Conservation (phyloP, 2,113 vertebrate species). For the Platysternon megacephalum region DNA sequence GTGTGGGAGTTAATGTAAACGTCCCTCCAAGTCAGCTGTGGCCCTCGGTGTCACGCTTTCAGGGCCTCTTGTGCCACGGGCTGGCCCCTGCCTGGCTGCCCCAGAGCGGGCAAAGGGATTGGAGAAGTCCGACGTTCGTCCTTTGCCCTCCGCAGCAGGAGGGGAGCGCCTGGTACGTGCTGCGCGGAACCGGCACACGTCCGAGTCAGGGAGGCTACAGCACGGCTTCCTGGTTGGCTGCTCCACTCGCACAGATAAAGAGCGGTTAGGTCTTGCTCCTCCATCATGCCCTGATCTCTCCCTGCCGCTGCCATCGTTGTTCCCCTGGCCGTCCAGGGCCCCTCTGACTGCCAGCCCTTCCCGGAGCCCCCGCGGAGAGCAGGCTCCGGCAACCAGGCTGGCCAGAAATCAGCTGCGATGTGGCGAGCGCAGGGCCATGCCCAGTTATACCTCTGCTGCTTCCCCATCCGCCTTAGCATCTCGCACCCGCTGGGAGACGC, state of each 20-base stretch:
- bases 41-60: neutral
- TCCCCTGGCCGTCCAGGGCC: neutral
- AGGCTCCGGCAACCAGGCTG: neutral
- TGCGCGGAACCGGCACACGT: neutral
- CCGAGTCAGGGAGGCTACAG: too few species aligned
- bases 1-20: neutral
- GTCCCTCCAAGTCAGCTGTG: neutral
- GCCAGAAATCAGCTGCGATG: neutral
- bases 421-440: too few species aligned
- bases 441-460: neutral
- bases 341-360: too few species aligned
- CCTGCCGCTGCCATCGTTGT: neutral
- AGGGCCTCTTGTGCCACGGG: neutral
- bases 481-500: accelerated
- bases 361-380: neutral
- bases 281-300: neutral
- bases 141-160: neutral
- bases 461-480: neutral
- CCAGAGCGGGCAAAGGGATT: neutral
- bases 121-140: neutral
- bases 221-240: neutral
- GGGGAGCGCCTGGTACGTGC: neutral
- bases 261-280: accelerated
- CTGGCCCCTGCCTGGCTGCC: neutral
- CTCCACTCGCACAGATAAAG: neutral